Conservation (phyloP, 2,113 vertebrate species). For the Pteronura brasiliensis region DNA sequence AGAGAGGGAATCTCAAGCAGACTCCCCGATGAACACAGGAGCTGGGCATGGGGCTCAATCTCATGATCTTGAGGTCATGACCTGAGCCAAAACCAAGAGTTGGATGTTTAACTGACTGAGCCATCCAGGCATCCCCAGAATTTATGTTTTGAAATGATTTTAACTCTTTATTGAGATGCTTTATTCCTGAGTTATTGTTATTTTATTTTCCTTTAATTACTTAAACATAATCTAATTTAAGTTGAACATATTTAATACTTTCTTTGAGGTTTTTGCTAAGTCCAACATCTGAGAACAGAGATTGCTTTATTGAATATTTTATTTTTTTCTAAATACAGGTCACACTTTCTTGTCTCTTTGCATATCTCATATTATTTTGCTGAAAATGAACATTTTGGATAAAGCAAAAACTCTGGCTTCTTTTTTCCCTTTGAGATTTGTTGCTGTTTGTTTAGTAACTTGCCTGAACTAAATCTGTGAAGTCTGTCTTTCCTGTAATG, state of each 20-base stretch:
- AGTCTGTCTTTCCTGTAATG: not conserved
- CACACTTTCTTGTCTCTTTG: not conserved
- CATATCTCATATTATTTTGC: not conserved
- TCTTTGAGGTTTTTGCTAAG: not conserved
- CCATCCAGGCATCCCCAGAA: not conserved
- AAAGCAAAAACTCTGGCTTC: not conserved
- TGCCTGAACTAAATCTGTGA: not conserved
- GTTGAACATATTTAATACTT: constrained; percentile 10
- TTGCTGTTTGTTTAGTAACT: not conserved
- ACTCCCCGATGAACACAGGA: not conserved
- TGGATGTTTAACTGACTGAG: not conserved
- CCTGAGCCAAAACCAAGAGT: not conserved
- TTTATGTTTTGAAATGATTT: not conserved
- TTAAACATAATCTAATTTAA: not conserved
- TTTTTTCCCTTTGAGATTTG: not conserved
- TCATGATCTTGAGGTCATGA: not conserved
- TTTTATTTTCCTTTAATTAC: not conserved
- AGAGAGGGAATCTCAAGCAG: not conserved
- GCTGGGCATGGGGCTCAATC: not conserved
- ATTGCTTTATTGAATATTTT: not conserved
- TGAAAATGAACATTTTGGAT: not conserved
- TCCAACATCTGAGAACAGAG: not conserved
- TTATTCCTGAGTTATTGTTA: not conserved
- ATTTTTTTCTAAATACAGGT: not conserved
- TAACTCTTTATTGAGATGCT: not conserved